Base-by-base conservation (phyloP, 2,888 invertebrate genomes). In the Alitta virens region DNA sequence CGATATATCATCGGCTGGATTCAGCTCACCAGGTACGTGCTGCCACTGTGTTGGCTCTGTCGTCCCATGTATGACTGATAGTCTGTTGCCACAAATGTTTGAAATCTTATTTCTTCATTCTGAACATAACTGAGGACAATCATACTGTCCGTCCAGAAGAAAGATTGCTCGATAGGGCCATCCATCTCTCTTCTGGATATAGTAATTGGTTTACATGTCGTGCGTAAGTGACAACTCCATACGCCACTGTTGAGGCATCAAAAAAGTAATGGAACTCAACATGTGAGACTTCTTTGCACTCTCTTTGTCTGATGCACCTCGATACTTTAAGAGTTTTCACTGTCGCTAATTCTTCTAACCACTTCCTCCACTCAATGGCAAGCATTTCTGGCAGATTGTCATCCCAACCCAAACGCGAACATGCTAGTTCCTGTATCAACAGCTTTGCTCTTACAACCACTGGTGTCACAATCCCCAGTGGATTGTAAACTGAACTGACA, bases 391-490 rank as follows among this genome's bases (percentile, higher is more conserved):
- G 40, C 16, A 63, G 25, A n/a, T 58, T 58, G 18, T 60, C 59
- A 43, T 63, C 63, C 63, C 63, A 63, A 14, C 26, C 52, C 2
- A 9, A n/a, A 38, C 38, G 33, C 16, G 38, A 43, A 2, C 27
- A 14, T 24, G 53, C 58, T 43, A 63, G 25, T 18, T 53, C 23
- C 23, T 63, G 63, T 2, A 63, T 27, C 2, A 63, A 40, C 24
- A 18, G 52, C 27, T 63, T 63, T 16, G 52, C 57, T 21, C 14
- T 42, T 60, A 60, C 68, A 71, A 75, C 26, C 78, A 78, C 56
- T 78, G 81, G 43, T 79, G 82, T 21, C 83, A 84, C 55, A 84
- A 83, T 25, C 84, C 84, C 63, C 7, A 63, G 50, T 18, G 63
- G 60, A 62, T 63, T 60, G 38, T 49, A 63, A 2, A 63, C 18